Base-by-base conservation (phyloP, 2,888 invertebrate genomes). In the Dione vanillae region DNA sequence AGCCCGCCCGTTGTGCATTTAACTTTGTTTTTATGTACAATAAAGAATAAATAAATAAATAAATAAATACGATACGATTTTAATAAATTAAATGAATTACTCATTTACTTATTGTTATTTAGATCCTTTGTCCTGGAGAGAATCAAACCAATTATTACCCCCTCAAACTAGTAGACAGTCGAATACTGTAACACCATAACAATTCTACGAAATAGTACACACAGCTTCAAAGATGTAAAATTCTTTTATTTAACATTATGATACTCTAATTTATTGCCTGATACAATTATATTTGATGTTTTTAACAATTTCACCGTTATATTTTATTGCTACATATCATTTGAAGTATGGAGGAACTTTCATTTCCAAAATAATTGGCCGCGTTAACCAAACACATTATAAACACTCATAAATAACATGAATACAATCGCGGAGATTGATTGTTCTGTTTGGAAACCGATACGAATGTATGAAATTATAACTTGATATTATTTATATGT, bases 381-480 rank as follows among this genome's bases (percentile, higher is more conserved):
- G 58, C 41, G 19, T 19, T 40, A 20, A 41, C 8, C 41, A 9
- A 40, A 58, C 58, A 58, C 41, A 40, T 58, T 58, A 41, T 19
- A 58, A 41, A 20, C 54, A 58, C 40, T 40, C 58, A 11, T 41
- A 58, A 58, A 58, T 58, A 58, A 58, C 20, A 20, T 19, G 58
- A 5, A 58, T 58, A 58, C 20, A 58, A 58, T 58, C 41, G 41
- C 41, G 12, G 16, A 58, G 40, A 58, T 58, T 40, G 20, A 59
- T 59, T 59, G 43, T 43, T 16, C n/a, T 59, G 59, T 59, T 43
- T 59, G 20, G 3, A 59, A 59, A 59, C 20, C 41, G 20, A 59
- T 59, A 43, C 20, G 20, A 8, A 59, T 59, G 59, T 20, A 43
- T 58, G 11, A n/a, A 58, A 20, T 41, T 58, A 20, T 58, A 19